A percentile compares a stretch with the other conserved stretches of the same genome.
These are phyloP conservation scores for Canis aureus DNA, from an alignment of 2,113 vertebrate genomes.

Conservation along the genomic window DNA sequence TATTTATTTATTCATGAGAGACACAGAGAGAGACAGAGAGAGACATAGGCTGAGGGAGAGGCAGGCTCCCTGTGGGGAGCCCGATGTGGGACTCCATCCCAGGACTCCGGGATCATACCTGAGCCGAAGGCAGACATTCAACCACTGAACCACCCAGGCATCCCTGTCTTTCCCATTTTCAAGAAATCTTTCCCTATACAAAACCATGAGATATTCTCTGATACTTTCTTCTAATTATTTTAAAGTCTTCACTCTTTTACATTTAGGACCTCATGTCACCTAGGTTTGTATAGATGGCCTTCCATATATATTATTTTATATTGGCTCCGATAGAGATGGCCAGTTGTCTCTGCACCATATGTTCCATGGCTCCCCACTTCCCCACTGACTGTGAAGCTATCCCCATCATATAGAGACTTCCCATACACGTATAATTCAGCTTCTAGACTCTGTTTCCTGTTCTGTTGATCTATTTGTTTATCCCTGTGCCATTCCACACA, in stretches of 20 bases:
- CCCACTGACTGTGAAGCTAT: background rate
- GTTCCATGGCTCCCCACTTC: background rate
- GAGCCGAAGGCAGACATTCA: too few species aligned
- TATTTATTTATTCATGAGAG: too few species aligned
- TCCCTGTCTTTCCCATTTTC: background rate
- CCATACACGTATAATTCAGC: background rate
- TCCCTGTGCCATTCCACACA: background rate
- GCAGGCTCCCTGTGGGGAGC: too few species aligned
- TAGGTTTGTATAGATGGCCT: background rate
- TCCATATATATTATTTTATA: background rate
- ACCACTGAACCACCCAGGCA: too few species aligned
- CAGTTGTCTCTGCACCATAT: background rate
- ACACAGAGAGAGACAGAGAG: too few species aligned
- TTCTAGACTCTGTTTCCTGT: background rate
- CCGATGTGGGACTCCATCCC: too few species aligned
- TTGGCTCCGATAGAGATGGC: background rate
- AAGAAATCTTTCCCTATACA: conserved; percentile 18
- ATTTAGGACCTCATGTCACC: background rate
- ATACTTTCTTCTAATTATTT: conserved; percentile 3
- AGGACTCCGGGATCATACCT: too few species aligned
- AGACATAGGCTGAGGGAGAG: too few species aligned
- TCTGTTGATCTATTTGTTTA: background rate
- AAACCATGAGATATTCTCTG: background rate
- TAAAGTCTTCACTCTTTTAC: background rate
- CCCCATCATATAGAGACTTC: background rate